Base-by-base conservation (phyloP, 2,797 vertebrate genomes). In the Arrhamphus sclerolepis region DNA sequence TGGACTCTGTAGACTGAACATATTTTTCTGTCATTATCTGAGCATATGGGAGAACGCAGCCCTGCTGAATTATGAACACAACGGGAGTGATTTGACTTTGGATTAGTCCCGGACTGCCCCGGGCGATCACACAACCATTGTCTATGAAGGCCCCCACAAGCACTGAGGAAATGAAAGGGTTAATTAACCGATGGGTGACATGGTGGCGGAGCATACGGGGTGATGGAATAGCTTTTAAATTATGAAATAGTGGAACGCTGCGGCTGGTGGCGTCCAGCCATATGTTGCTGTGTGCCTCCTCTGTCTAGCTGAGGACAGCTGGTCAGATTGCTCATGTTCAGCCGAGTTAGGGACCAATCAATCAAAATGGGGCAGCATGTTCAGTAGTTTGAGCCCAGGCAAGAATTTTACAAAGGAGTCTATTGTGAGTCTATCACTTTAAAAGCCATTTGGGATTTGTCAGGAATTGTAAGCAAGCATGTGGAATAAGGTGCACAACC, bases 281-380 rank as follows among this genome's bases (percentile, higher is more conserved):
- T 89, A 91, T 91, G 90, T 88, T 87, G 77, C 81, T 6, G 68
- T 67, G 55, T 68, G 77, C 78, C 84, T 85, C 82, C 78, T 75
- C 78, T 60, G 86, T 90, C 70, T 84, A 57, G 74, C 71, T 61
- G 72, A 58, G 79, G 89, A 92, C 91, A 92, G 91, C 92, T 92
- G 92, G 90, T 91, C 87, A 82, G 78, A 89, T 89, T 84, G 86
- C 85, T 80, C 85, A 78, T 80, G 91, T 88, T 92, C 83, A 67
- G 82, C 78, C 63, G 68, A 76, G 83, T 92, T 92, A 92, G 75
- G 73, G 75, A 72, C 72, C 88, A 91, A 93, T 93, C 92, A 91
- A 90, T 93, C 92, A 93, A 82, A 89, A 62, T 11, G 53, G 61
- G 74, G 55, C 77, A 60, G 82, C 69, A 71, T 58, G 80, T 82